Evolutionary conservation across 2,797 vertebrate species (phyloP).

Genomic region (Hypotaenidia okinawae): DNA sequence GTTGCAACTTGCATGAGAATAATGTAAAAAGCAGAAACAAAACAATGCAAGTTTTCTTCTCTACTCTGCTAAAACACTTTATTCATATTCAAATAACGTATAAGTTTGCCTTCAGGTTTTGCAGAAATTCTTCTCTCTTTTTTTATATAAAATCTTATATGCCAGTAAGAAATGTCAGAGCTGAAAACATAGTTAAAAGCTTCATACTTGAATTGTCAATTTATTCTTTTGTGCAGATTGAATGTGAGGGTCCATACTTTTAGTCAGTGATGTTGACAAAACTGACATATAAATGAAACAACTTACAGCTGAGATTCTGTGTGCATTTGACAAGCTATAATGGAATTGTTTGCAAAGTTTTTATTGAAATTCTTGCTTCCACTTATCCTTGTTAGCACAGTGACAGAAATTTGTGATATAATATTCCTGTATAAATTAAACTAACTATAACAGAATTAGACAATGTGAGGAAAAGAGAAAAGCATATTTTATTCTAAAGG

Average conservation of each 20-base stretch:
- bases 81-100: background rate
- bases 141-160: background rate
- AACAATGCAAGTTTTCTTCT: background rate
- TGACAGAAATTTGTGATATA: constrained; percentile 62
- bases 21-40: background rate
- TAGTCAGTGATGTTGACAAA: constrained; percentile 64
- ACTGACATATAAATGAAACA: constrained; percentile 72
- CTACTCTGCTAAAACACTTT: background rate
- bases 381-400: constrained; percentile 80
- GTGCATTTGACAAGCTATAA: constrained; percentile 73
- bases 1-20: background rate
- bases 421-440: constrained; percentile 72
- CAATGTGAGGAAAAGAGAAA: constrained; percentile 58
- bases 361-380: constrained; percentile 74
- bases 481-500: constrained; percentile 55
- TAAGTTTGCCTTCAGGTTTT: background rate
- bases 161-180: constrained; percentile 8
- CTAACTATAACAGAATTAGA: constrained; percentile 65
- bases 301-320: constrained; percentile 59
- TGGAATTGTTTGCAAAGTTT: constrained; percentile 79
- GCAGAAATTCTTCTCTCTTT: background rate
- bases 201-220: constrained; percentile 36
- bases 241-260: constrained; percentile 22
- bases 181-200: constrained; percentile 57
- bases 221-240: constrained; percentile 54